Evolutionary conservation across 1,140 invertebrate species (phyloP).

Genomic region (Acromyrmex heyeri): DNA sequence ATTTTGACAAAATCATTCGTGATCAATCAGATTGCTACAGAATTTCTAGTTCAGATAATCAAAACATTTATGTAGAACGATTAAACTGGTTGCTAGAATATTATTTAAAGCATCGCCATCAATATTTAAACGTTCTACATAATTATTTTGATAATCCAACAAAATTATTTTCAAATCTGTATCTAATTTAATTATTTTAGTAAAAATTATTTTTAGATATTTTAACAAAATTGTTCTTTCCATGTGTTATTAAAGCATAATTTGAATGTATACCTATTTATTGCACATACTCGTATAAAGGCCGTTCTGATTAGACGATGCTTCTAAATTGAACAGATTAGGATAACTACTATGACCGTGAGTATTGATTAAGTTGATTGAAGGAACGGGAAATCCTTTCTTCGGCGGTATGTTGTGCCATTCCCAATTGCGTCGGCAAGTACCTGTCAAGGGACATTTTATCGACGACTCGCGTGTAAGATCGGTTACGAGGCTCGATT

Average conservation of each 20-base stretch:
- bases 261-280: not conserved
- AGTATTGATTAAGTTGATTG: not conserved
- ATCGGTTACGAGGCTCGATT: conserved; percentile 63
- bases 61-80: no score
- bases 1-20: no score
- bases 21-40: no score
- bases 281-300: not conserved
- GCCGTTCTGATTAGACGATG: not conserved
- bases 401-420: not conserved
- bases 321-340: not conserved
- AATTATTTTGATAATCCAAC: no score
- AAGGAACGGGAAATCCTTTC: not conserved
- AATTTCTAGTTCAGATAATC: no score
- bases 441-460: conserved; percentile 43
- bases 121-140: no score
- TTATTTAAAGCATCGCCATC: no score
- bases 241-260: not conserved
- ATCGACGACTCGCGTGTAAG: conserved; percentile 51
- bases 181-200: no score
- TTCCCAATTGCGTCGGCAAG: not conserved
- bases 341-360: not conserved
- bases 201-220: no score
- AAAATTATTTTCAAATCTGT: no score
- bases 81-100: no score
- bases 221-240: no score